A percentile compares a stretch with the other conserved stretches of the same genome.
These are phyloP conservation scores for Engraulis encrasicolus DNA, from an alignment of 2,113 vertebrate species.

Conservation along the genomic window DNA sequence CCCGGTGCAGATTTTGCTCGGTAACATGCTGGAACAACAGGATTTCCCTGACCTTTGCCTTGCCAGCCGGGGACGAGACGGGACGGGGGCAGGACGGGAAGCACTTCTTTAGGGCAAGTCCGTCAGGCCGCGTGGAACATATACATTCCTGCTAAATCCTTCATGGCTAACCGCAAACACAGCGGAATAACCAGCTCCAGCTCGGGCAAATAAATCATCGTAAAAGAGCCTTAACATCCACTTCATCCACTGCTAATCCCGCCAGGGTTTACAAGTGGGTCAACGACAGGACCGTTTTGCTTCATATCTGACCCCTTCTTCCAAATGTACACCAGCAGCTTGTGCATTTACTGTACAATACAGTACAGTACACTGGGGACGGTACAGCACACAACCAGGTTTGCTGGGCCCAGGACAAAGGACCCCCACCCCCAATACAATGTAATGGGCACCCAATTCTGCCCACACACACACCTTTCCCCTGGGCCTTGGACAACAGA, in stretches of 20 bases:
- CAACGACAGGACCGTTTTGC: conserved; percentile 33
- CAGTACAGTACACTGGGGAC: not conserved
- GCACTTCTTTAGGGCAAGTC: conserved; percentile 37
- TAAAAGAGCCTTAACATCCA: conserved; percentile 35
- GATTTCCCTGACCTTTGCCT: not conserved
- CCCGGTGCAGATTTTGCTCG: not conserved
- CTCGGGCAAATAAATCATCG: conserved; percentile 39
- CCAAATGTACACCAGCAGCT: conserved; percentile 5
- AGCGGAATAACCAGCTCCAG: conserved; percentile 35
- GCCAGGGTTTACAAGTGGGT: conserved; percentile 49
- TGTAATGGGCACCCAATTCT: too few species aligned
- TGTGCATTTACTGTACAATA: conserved; percentile 5
- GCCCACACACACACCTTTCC: too few species aligned
- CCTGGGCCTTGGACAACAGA: too few species aligned
- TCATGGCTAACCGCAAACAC: conserved; percentile 42
- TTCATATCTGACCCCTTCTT: conserved; percentile 29
- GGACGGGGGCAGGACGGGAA: too few species aligned
- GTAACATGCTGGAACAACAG: not conserved
- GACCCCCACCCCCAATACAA: too few species aligned
- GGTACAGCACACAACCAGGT: too few species aligned
- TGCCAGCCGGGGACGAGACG: too few species aligned
- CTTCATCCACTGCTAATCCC: conserved; percentile 52
- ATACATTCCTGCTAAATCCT: conserved; percentile 49
- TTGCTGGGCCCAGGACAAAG: too few species aligned
- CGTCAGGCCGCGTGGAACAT: conserved; percentile 34